Conservation (phyloP, 2,888 invertebrate species). For the Agriopis aurantiaria region DNA sequence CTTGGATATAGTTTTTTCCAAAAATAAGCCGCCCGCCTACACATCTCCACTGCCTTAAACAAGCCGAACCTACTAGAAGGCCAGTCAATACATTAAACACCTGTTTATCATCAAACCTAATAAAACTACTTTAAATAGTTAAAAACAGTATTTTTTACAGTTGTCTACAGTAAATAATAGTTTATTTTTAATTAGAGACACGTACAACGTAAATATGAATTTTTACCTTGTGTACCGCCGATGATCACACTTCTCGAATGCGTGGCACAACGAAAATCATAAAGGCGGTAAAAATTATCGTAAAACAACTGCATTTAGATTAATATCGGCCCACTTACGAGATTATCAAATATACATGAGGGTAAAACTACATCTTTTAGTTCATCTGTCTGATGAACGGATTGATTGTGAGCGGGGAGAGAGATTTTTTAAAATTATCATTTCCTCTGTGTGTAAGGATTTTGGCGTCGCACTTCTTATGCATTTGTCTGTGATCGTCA, state of each 20-base stretch:
- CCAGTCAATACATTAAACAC: constrained; percentile 1
- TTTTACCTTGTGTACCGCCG: constrained; percentile 23
- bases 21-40: constrained; percentile 27
- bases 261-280: constrained; percentile 31
- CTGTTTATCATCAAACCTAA: constrained; percentile 39
- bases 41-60: constrained; percentile 6
- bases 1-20: constrained; percentile 1
- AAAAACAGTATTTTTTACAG: constrained; percentile 46
- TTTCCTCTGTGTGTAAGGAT: too few relatives aligned
- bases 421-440: too few relatives aligned
- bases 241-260: neutral
- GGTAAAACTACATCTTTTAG: neutral
- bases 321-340: neutral
- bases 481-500: too few relatives aligned
- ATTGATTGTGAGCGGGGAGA: too few relatives aligned
- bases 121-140: constrained; percentile 40
- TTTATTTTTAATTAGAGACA: constrained; percentile 38
- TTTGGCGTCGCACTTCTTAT: too few relatives aligned
- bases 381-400: neutral
- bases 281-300: neutral
- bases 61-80: neutral
- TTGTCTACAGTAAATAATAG: constrained; percentile 51
- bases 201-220: constrained; percentile 24
- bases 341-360: neutral
- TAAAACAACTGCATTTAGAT: constrained; percentile 4